Percentiles rank a stretch among this genome's conserved stretches.
Conservation (phyloP, 2,113 vertebrate species). For the Chaetodon trifascialis region DNA sequence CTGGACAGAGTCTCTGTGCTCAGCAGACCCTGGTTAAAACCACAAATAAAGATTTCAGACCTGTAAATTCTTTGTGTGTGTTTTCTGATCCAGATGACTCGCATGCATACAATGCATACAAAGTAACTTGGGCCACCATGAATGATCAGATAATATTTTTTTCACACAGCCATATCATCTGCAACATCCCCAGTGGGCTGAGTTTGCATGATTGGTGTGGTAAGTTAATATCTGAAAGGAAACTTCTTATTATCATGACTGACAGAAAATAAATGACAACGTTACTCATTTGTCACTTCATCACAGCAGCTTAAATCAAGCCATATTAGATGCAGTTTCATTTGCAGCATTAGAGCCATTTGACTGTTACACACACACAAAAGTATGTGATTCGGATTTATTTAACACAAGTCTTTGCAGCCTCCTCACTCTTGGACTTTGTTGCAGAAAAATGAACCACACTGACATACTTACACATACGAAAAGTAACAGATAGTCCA, state of each 20-base stretch:
- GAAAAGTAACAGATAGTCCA: not conserved
- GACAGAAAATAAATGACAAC: not conserved
- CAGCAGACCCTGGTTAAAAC: not conserved
- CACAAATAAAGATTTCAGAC: not conserved
- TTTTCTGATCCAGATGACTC: not conserved
- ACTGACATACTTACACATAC: not conserved
- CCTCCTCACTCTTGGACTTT: not conserved
- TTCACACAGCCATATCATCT: not conserved
- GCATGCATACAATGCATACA: not conserved
- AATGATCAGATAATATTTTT: not conserved
- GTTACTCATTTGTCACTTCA: fast-evolving
- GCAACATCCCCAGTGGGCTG: not conserved
- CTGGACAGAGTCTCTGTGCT: slow-evolving; percentile 14
- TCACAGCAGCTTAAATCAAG: not conserved
- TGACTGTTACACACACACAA: not conserved
- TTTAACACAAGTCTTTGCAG: not conserved
- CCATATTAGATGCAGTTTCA: not conserved
- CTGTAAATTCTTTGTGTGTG: not conserved
- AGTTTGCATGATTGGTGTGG: not conserved
- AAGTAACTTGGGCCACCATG: not conserved
- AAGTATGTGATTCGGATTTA: not conserved
- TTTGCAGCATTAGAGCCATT: not conserved
- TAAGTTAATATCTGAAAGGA: not conserved
- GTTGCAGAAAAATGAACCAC: not conserved
- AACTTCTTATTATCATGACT: not conserved